A percentile compares a stretch with the other conserved stretches of the same genome.
Conservation (phyloP, 1,140 invertebrate genomes). For the Lepidurus apus region DNA sequence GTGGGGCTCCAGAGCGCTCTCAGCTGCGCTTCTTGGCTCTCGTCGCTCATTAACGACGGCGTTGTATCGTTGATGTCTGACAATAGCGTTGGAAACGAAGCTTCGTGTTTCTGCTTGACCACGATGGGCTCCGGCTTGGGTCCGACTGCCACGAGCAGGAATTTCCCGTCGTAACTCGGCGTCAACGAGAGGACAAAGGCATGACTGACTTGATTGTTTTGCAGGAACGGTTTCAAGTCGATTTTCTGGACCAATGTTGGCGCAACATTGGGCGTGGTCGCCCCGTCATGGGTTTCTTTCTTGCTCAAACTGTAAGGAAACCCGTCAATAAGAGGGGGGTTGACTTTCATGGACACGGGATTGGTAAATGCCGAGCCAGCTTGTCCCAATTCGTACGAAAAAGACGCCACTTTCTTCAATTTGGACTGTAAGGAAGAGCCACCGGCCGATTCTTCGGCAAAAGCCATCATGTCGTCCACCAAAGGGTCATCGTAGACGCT, state of each 20-base stretch:
- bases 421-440: not conserved
- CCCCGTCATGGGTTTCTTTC: not conserved
- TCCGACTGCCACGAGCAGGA: not conserved
- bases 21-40: conserved; percentile 3
- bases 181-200: not conserved
- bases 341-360: not conserved
- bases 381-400: not conserved
- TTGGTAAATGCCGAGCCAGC: not conserved
- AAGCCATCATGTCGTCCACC: not conserved
- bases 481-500: not conserved
- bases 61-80: not conserved
- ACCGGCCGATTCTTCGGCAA: not conserved
- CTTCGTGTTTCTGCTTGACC: not conserved
- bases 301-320: not conserved
- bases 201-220: not conserved
- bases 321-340: not conserved
- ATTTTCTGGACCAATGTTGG: not conserved
- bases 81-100: not conserved
- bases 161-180: not conserved
- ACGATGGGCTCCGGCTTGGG: not conserved
- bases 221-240: not conserved
- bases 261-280: not conserved
- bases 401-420: not conserved
- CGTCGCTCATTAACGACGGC: not conserved
- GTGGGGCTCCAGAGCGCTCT: not conserved